Evolutionary conservation across 2,888 invertebrate species (phyloP), one percentile per base, ranked within the genome.

Genomic region (Clivina fossor): DNA sequence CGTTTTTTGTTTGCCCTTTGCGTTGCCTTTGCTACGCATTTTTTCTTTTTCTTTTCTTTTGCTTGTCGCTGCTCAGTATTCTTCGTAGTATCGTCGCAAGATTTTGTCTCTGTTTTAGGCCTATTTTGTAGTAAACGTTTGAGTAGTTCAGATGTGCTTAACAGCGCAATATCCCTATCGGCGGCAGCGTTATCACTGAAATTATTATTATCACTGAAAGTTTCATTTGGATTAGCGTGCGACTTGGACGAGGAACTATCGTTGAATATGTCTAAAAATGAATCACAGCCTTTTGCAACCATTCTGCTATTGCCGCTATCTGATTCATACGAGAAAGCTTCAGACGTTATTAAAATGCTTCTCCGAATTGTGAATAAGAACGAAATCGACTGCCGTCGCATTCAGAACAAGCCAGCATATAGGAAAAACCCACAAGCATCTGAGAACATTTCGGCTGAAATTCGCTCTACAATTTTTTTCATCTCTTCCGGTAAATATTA

Each of bases 51-150:
- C 8, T 5, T 43, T 43, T 16, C 32, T 43, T 33, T 22, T 33
- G 16, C 24, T 32, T 41, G 47, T 26, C 37, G 28, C 1, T 5
- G 24, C 16, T 43, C 43, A 15, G 2, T n/a, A 13, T 20, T 55
- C 26, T 11, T 13, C 2, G 43, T 2, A 13, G 24, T 2, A 13
- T 13, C 20, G n/a, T n/a, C n/a, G n/a, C n/a, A n/a, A n/a, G n/a
- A n/a, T n/a, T n/a, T n/a, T 7, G 16, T 13, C 7, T 37, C 28
- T 7, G 11, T 38, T 30, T 38, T 47, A 55, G 54, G 38, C 40
- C 47, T 55, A 55, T 32, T 55, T 7, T 47, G 46, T n/a, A 55
- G 13, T 13, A 55, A 47, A 13, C 55, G 37, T 40, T 55, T 55
- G 2, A 55, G 33, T 4, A 55, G 38, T 22, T 55, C 55, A 9